phyloP scores from a whole-genome alignment of 2,113 vertebrate species.

The Phaethon lepturus region DNA sequence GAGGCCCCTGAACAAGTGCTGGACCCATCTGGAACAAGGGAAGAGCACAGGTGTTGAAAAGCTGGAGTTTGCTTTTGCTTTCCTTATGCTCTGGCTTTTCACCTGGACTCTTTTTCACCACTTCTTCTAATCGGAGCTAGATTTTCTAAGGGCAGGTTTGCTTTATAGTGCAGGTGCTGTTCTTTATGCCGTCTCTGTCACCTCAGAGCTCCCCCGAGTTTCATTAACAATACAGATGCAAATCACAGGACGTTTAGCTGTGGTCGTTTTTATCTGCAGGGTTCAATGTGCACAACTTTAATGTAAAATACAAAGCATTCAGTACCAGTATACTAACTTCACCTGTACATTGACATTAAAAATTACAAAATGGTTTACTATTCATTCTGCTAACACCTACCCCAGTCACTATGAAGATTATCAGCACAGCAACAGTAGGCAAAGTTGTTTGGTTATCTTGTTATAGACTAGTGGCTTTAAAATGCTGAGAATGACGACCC shows the following conservation, averaged over 20 bases:
- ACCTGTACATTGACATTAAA: neutral
- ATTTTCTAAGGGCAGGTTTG: neutral
- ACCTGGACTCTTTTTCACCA: neutral
- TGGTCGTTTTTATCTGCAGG: neutral
- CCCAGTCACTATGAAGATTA: neutral
- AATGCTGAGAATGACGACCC: neutral
- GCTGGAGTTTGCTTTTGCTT: neutral
- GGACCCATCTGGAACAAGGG: neutral
- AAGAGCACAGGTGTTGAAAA: neutral
- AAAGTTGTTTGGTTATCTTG: constrained; percentile 28
- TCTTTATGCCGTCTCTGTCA: neutral
- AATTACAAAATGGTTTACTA: neutral
- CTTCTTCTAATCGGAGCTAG: neutral
- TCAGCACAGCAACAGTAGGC: neutral
- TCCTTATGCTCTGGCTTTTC: neutral
- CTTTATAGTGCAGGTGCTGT: neutral
- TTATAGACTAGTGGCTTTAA: neutral
- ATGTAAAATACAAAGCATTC: neutral
- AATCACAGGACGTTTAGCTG: neutral
- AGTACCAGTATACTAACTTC: neutral
- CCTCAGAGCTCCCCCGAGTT: neutral
- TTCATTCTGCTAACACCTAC: neutral
- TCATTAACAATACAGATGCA: neutral
- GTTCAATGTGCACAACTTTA: neutral
- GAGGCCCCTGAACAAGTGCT: neutral